Base-by-base conservation (phyloP, 2,888 invertebrate species). In the Andrena camellia region DNA sequence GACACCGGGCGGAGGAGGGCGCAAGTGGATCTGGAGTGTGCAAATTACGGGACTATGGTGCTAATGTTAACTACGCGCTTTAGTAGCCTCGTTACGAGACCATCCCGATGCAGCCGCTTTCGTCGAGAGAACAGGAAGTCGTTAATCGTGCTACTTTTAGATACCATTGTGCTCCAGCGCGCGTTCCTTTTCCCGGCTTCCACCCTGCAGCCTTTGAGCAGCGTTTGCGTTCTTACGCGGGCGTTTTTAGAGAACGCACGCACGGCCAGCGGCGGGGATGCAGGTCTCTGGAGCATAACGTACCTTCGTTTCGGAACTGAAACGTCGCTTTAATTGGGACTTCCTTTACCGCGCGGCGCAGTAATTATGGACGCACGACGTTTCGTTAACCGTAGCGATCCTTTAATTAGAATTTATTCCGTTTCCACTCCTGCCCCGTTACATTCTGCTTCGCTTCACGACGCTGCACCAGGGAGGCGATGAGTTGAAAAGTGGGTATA, bases 31-130 rank as follows among this genome's bases (percentile, higher is more conserved):
- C 82, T 74, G 71, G 85, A 88, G 88, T 87, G 86, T 87, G 89
- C 90, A 90, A 90, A 91, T 91, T 91, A 87, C 86, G 81, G 80
- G 78, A 87, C 86, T 84, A 86, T 80, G 81, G 87, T 77, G 88
- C 86, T 90, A 89, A 90, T 90, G 89, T 90, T 91, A 91, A 90
- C 88, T 88, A 89, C 89, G 87, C 84, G 86, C 87, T 88, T 91
- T 91, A 91, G 86, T 84, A 87, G 86, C 87, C 82, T 88, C 86
- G 86, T 90, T 90, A 90, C 83, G 76, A 77, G 73, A 66, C 88
- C 80, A 74, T 85, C 78, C 78, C 76, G 78, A 88, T 81, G 81
- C 79, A 84, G 70, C 78, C 81, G 66, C 75, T 54, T 68, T 78
- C 78, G 42, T 31, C 26, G 69, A 54, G 52, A 54, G 77, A 77